Conservation (phyloP, 1,140 invertebrate genomes). For the Potamilus streckersoni region DNA sequence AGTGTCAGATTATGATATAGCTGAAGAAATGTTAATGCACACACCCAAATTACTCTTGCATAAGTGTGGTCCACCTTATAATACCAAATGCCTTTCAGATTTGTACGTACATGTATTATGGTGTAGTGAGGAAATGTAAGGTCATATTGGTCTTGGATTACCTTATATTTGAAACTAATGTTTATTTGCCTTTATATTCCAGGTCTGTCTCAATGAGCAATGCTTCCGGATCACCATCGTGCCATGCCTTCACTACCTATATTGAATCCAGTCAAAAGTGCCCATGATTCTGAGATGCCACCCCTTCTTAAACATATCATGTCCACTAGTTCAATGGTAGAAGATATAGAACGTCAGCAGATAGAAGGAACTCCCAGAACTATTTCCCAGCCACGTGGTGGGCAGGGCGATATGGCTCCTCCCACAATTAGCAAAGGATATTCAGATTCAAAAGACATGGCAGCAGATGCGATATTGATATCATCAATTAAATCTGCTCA, state of each 20-base stretch:
- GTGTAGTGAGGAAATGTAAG: too few relatives aligned
- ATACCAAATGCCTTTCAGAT: too few relatives aligned
- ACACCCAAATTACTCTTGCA: too few relatives aligned
- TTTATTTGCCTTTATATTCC: slow-evolving; percentile 6
- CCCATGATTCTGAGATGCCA: slow-evolving; percentile 81
- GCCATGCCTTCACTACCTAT: too few relatives aligned
- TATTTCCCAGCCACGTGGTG: not conserved
- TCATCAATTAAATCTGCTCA: slow-evolving; percentile 14
- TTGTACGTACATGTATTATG: too few relatives aligned
- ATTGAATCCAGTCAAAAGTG: too few relatives aligned
- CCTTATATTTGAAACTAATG: not conserved
- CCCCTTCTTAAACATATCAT: slow-evolving; percentile 82
- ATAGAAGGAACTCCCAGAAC: slow-evolving; percentile 2
- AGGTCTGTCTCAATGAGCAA: slow-evolving; percentile 39
- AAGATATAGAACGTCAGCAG: slow-evolving; percentile 91
- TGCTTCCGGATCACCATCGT: too few relatives aligned
- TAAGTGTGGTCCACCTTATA: too few relatives aligned
- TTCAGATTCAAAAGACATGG: slow-evolving; percentile 14
- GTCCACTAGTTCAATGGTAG: slow-evolving; percentile 84
- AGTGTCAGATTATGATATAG: too few relatives aligned
- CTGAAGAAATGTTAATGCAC: too few relatives aligned
- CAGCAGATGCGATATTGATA: slow-evolving; percentile 20
- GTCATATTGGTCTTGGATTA: too few relatives aligned
- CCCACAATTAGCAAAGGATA: not conserved
- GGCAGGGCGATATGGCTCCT: not conserved